Conservation (phyloP, 2,797 vertebrate species). For the Mastacembelus armatus region DNA sequence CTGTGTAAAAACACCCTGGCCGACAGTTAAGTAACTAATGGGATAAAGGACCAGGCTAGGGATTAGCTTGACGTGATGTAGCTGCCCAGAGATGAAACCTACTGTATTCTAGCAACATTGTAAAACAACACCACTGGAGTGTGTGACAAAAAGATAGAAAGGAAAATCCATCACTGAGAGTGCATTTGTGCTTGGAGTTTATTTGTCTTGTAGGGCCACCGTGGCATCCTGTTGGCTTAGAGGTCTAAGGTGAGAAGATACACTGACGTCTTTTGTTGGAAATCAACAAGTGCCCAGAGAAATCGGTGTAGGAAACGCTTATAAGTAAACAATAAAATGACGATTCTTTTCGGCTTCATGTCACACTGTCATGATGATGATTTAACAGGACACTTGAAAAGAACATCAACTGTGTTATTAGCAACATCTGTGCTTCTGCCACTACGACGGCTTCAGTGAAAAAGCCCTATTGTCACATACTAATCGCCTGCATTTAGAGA, state of each 20-base stretch:
- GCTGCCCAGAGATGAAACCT: not conserved
- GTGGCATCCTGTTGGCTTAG: not conserved
- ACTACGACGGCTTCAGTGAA: not conserved
- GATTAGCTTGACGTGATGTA: constrained; percentile 47
- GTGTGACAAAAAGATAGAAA: not conserved
- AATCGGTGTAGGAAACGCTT: not conserved
- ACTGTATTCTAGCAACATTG: not conserved
- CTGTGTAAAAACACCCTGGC: constrained; percentile 56
- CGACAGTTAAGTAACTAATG: constrained; percentile 71
- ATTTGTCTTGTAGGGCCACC: not conserved
- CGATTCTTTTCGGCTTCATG: no score
- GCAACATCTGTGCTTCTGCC: not conserved
- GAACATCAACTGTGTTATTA: not conserved
- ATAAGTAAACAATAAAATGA: not conserved
- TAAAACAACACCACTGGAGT: constrained; percentile 43
- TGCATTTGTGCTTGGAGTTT: not conserved
- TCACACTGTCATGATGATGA: no score
- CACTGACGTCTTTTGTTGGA: no score
- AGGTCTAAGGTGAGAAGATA: not conserved
- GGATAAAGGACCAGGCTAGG: constrained; percentile 57
- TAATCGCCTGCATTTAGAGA: no score
- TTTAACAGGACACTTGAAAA: no score
- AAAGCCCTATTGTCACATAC: not conserved
- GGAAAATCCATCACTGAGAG: not conserved
- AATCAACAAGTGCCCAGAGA: no score